Evolutionary conservation across 2,113 vertebrate species (phyloP).

Genomic region (Haemorhous mexicanus): DNA sequence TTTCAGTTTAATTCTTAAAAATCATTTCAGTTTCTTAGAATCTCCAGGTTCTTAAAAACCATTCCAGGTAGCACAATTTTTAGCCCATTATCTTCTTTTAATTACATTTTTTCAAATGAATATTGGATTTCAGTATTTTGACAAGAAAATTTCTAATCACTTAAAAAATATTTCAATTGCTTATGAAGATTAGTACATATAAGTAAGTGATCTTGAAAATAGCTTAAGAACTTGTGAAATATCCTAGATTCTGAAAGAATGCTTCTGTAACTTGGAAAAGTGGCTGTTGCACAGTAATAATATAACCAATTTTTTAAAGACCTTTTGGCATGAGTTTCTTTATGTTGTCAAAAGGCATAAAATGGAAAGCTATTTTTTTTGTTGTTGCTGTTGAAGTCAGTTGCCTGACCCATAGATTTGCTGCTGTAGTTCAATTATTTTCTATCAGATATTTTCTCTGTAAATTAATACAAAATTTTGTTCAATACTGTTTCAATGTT

Average conservation of each 20-base stretch:
- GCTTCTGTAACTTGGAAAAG: background rate
- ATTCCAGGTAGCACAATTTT: background rate
- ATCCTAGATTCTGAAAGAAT: background rate
- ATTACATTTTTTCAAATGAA: background rate
- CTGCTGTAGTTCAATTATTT: background rate
- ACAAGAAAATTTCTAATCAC: background rate
- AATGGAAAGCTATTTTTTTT: background rate
- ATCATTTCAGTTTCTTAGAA: background rate
- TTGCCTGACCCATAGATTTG: background rate
- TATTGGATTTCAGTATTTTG: background rate
- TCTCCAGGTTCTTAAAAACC: background rate
- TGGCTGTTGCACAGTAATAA: background rate
- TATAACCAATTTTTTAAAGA: background rate
- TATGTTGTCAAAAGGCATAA: background rate
- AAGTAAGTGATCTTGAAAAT: background rate
- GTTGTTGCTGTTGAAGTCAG: background rate
- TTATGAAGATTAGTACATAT: background rate
- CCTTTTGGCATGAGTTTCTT: background rate
- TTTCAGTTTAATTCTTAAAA: background rate
- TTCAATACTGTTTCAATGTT: conserved; percentile 56
- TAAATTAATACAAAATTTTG: background rate
- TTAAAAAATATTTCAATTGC: background rate
- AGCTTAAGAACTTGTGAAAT: background rate
- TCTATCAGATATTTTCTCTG: background rate
- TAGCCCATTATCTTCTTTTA: background rate